Percentiles rank a stretch among this genome's conserved stretches.
Evolutionary conservation across 2,797 vertebrate genomes (phyloP).

Genomic region (Pseudocheirus occidentalis): DNA sequence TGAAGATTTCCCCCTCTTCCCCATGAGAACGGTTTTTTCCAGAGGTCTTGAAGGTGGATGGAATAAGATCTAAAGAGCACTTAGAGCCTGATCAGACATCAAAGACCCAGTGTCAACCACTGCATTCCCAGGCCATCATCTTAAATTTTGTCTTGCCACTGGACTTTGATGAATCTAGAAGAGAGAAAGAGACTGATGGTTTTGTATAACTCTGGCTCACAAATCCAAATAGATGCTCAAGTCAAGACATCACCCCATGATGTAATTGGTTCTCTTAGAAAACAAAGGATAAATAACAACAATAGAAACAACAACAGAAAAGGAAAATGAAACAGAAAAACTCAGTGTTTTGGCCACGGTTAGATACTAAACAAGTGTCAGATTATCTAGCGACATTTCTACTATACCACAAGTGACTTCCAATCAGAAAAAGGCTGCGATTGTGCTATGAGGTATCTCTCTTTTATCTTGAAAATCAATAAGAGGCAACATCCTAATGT

Average conservation of each 20-base stretch:
- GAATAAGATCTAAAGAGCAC: neutral
- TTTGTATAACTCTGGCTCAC: neutral
- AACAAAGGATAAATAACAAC: neutral
- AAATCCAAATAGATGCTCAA: neutral
- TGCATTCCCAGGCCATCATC: neutral
- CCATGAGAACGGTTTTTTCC: neutral
- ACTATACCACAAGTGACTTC: neutral
- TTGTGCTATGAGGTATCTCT: neutral
- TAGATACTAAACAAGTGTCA: neutral
- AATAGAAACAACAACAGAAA: neutral
- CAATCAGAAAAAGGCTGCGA: neutral
- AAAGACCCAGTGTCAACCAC: neutral
- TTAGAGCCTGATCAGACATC: neutral
- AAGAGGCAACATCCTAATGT: neutral
- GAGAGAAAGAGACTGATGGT: neutral
- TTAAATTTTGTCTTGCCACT: neutral
- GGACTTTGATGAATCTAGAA: neutral
- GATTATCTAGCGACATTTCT: neutral
- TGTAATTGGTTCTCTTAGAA: neutral
- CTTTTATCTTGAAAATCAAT: neutral
- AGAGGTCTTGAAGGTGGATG: neutral
- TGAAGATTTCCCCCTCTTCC: too few species aligned
- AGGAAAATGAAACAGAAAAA: neutral
- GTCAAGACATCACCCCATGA: neutral
- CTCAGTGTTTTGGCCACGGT: neutral